These are phyloP conservation scores for Diachasmimorpha longicaudata DNA, from an alignment of 1,140 invertebrate genomes.

Conservation along the genomic window DNA sequence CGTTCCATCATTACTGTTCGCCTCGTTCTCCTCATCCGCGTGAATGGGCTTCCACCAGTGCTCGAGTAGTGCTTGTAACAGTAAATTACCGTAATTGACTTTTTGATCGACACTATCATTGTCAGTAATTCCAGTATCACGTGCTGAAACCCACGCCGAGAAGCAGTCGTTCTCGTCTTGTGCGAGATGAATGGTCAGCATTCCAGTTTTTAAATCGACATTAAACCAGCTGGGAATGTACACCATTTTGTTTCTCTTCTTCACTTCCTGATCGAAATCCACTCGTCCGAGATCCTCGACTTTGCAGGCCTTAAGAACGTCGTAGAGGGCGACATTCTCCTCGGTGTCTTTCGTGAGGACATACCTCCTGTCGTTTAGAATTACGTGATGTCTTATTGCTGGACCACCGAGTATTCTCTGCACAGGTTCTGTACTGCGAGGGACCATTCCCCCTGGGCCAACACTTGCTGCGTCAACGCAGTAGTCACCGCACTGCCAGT, in stretches of 20 bases:
- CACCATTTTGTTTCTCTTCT: slow-evolving; percentile 90
- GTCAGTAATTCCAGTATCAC: slow-evolving; percentile 86
- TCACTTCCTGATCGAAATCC: slow-evolving; percentile 95
- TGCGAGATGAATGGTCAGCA: slow-evolving; percentile 95
- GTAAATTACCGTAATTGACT: slow-evolving; percentile 95
- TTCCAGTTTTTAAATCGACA: slow-evolving; percentile 97
- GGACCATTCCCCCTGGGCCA: slow-evolving; percentile 42
- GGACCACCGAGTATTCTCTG: slow-evolving; percentile 80
- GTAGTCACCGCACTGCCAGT: slow-evolving; percentile 59
- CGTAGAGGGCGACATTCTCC: slow-evolving; percentile 94
- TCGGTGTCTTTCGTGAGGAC: slow-evolving; percentile 97
- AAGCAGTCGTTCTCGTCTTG: slow-evolving; percentile 98
- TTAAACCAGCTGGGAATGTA: slow-evolving; percentile 99
- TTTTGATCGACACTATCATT: slow-evolving; percentile 85
- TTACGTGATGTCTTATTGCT: slow-evolving; percentile 89
- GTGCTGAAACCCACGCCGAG: slow-evolving; percentile 96
- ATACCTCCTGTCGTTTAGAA: slow-evolving; percentile 96
- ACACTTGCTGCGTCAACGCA: slow-evolving; percentile 47
- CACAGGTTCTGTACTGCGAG: slow-evolving; percentile 57
- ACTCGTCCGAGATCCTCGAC: slow-evolving; percentile 90
- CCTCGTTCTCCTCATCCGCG: slow-evolving; percentile 62
- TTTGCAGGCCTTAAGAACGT: slow-evolving; percentile 94
- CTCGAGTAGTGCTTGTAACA: slow-evolving; percentile 94
- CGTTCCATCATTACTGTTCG: slow-evolving; percentile 55
- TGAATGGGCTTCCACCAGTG: slow-evolving; percentile 84